A percentile compares a stretch with the other conserved stretches of the same genome.
phyloP scores from a whole-genome alignment of 2,113 vertebrate genomes.

The Dasypus novemcinctus region DNA sequence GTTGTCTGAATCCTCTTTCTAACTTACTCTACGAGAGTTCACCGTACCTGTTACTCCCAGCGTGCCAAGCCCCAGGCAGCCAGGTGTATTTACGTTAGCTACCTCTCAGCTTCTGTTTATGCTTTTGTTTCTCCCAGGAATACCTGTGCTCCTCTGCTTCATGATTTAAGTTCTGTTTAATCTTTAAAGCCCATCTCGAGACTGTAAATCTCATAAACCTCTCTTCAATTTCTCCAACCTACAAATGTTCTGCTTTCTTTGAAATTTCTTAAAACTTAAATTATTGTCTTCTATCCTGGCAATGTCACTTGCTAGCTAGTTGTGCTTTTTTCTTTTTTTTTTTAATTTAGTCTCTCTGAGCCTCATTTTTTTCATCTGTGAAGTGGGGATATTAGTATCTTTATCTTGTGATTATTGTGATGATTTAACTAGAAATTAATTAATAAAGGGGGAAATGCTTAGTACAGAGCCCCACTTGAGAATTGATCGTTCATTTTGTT shows the following conservation, averaged over 20 bases:
- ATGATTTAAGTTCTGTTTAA: background rate
- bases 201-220: background rate
- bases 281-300: background rate
- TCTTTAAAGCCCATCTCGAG: background rate
- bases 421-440: background rate
- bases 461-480: background rate
- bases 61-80: background rate
- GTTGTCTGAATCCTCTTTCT: too few species aligned
- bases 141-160: background rate
- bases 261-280: background rate
- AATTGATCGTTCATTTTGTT: background rate
- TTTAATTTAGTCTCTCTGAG: background rate
- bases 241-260: background rate
- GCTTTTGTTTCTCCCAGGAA: background rate
- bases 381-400: background rate
- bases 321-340: background rate
- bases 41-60: background rate
- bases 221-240: background rate
- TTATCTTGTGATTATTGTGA: background rate
- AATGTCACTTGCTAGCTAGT: background rate
- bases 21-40: background rate
- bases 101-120: background rate
- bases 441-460: too few species aligned
- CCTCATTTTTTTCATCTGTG: background rate
- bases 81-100: background rate